Conservation (phyloP, 2,888 invertebrate genomes). For the Amiota communis region DNA sequence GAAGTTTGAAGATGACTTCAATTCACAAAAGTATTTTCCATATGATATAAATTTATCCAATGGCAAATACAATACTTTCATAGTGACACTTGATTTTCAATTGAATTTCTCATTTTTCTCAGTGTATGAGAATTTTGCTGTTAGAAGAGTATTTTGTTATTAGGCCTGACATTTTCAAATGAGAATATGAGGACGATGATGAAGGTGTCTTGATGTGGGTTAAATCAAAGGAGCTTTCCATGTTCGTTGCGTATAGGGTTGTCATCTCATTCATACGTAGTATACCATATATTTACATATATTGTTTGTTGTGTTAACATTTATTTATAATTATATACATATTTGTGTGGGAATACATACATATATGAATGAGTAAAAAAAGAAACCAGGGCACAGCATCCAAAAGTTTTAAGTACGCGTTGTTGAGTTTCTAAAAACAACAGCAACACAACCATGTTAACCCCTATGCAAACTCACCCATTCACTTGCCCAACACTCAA, state of each 20-base stretch:
- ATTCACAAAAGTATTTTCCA: too few species aligned
- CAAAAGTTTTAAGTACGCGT: background rate
- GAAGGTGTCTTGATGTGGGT: slow-evolving; percentile 1
- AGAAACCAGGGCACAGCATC: slow-evolving; percentile 9
- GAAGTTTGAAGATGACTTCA: too few species aligned
- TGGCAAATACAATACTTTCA: too few species aligned
- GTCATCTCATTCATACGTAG: slow-evolving; percentile 17
- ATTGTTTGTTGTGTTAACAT: slow-evolving; percentile 20
- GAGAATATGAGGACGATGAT: background rate
- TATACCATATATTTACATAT: background rate
- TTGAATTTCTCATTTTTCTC: too few species aligned
- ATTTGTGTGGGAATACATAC: too few species aligned
- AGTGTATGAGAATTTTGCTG: too few species aligned
- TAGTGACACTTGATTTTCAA: too few species aligned
- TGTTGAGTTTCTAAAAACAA: slow-evolving; percentile 33
- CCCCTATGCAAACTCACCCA: slow-evolving; percentile 46
- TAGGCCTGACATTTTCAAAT: slow-evolving; percentile 21
- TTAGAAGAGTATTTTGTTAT: slow-evolving; percentile 18
- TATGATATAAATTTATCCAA: too few species aligned
- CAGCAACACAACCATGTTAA: slow-evolving; percentile 44
- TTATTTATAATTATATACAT: slow-evolving; percentile 17
- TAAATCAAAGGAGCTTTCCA: background rate
- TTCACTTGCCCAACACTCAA: slow-evolving; percentile 31
- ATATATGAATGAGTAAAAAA: too few species aligned
- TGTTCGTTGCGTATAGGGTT: slow-evolving; percentile 1